Base-by-base conservation (phyloP, 1,140 invertebrate species). In the Diachasmimorpha longicaudata region DNA sequence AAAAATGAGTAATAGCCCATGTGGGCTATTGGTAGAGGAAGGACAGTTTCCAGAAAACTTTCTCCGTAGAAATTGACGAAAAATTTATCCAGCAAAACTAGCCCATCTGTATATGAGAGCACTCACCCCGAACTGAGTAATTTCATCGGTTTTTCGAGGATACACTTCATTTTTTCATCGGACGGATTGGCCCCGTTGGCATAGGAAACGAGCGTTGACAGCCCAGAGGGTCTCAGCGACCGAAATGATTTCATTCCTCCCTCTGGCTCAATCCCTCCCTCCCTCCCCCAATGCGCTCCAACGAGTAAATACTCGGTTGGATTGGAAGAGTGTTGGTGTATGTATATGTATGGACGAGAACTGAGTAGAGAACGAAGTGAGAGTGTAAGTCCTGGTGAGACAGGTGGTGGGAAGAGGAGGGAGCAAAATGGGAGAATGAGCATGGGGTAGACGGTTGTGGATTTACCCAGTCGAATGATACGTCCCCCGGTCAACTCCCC, bases 181-280 rank as follows among this genome's bases (percentile, higher is more conserved):
- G 23, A 21, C 21, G 44, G 25, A 70, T 75, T 58, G 73, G 10
- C 66, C 25, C 11, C 67, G 46, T 55, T 69, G 58, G 68, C 39
- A 70, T 69, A 52, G 16, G 14, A 66, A 55, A 70, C 44, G 66
- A 70, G 42, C 73, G 37, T 69, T 46, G 44, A 55, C 25, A 67
- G n/a, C 36, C 39, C n/a, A 11, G 66, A 75, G 44, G 73, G 44
- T 37, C 46, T 75, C 25, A 19, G 42, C 55, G 37, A 69, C 25
- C 55, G 8, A 75, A 78, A 75, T 78, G 63, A 78, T 78, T 78
- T 75, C 66, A 75, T 75, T 75, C 19, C 46, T 73, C 70, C 76
- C 76, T 71, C 19, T 19, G 39, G 74, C 69, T 66, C 48, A n/a
- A 73, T 75, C 55, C 55, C 36, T 4, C 55, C 16, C 71, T 31